Evolutionary conservation across 2,113 vertebrate genomes (phyloP), one percentile per base, ranked within the genome.

Genomic region (Thunnus thynnus): DNA sequence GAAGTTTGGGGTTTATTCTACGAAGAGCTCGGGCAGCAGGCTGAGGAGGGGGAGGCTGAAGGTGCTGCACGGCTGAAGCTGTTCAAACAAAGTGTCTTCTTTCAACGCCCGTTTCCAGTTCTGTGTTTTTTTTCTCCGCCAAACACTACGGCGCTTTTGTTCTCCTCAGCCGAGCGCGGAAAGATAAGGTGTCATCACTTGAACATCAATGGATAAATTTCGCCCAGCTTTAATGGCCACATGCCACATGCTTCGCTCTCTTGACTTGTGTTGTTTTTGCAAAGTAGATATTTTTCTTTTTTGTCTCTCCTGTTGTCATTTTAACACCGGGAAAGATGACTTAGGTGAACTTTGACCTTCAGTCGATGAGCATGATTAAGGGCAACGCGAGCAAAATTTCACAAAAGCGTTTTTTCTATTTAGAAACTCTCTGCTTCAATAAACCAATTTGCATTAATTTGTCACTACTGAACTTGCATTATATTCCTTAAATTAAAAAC

Each of bases 71-170:
- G 73, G 61, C 68, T 75, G 82, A 74, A 83, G 86, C 86, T 93
- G 90, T 93, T 92, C 76, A 89, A 93, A 92, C 87, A 92, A 85
- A 93, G 89, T 92, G 89, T 91, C 82, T 85, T 92, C 92, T 94
- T 91, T 94, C 92, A 93, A 51, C 89, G 82, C 86, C 58, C 73
- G 77, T 73, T 87, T 88, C 88, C 78, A 87, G 36, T 65, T 87
- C 64, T 85, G 56, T 85, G 70, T 84, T 80, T 69, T 76, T 57
- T 69, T 51, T 30, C 72, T 71, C 62, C 51, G 50, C 69, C 80
- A 79, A 90, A 86, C 80, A 82, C 82, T 56, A 71, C 79, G 36
- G 62, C 52, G 74, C 85, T 86, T 90, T 81, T 85, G 86, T 91
- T 90, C 82, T 20, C 75, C 61, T 62, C 69, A 13, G 60, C 66